Evolutionary conservation across 2,888 invertebrate species (phyloP).

Genomic region (Cynaeus angustus): DNA sequence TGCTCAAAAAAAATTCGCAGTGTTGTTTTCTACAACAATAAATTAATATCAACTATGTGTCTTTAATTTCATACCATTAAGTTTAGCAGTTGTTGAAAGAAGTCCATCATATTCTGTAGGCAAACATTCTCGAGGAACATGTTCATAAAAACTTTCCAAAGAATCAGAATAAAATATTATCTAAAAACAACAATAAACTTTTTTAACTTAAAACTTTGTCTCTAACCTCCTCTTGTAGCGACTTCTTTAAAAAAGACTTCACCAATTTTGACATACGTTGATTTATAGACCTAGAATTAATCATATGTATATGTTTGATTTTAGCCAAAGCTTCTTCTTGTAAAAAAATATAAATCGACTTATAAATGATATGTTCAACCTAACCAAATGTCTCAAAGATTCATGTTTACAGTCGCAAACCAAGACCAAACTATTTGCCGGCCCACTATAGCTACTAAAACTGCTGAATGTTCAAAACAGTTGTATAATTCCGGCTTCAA

Average conservation of each 20-base stretch:
- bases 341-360: background rate
- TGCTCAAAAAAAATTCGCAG: background rate
- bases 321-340: background rate
- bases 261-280: background rate
- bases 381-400: background rate
- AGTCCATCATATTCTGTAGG: background rate
- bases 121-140: conserved; percentile 1
- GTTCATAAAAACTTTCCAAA: background rate
- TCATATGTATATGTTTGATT: background rate
- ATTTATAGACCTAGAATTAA: background rate
- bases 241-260: background rate
- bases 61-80: background rate
- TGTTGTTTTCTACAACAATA: background rate
- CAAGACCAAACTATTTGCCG: background rate
- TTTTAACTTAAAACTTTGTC: background rate
- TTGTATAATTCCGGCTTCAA: background rate
- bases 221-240: background rate
- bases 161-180: background rate
- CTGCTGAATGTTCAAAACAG: background rate
- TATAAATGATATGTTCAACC: background rate
- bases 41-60: background rate
- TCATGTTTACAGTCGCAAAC: background rate
- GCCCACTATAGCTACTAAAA: background rate
- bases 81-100: background rate
- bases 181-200: background rate